Evolutionary conservation across 2,113 vertebrate species (phyloP).

Genomic region (Erythrocebus patas): DNA sequence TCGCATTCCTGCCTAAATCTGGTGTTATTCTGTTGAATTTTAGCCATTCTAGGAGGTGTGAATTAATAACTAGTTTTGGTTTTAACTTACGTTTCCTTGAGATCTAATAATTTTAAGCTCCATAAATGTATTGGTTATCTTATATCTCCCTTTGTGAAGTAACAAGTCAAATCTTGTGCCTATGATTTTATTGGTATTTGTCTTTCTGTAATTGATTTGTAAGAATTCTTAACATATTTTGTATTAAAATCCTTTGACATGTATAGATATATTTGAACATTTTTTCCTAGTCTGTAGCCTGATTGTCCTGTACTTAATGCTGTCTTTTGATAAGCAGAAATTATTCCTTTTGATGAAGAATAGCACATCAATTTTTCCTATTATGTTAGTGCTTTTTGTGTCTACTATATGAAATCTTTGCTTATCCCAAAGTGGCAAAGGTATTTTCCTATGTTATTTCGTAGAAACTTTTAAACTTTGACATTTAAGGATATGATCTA

Average conservation of each 20-base stretch:
- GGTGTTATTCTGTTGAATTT: not conserved
- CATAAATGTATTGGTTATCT: not conserved
- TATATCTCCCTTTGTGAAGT: not conserved
- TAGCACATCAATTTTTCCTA: not conserved
- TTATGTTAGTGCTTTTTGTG: not conserved
- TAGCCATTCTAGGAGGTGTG: not conserved
- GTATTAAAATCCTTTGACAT: not conserved
- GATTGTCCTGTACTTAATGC: not conserved
- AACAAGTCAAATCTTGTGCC: not conserved
- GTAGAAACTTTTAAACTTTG: not conserved
- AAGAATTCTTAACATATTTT: not conserved
- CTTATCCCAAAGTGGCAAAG: not conserved
- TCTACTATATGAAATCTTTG: not conserved
- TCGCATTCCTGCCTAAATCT: not conserved
- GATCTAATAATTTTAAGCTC: not conserved
- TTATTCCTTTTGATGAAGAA: not conserved
- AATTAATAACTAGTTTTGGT: not conserved
- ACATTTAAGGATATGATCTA: not conserved
- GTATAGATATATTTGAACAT: not conserved
- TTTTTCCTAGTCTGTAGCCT: not conserved
- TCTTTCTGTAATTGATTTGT: not conserved
- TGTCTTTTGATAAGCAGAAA: not conserved
- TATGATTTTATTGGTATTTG: not conserved
- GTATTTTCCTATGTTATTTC: not conserved
- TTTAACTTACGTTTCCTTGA: not conserved